Evolutionary conservation across 2,888 invertebrate genomes (phyloP).

Genomic region (Volucella zonaria): DNA sequence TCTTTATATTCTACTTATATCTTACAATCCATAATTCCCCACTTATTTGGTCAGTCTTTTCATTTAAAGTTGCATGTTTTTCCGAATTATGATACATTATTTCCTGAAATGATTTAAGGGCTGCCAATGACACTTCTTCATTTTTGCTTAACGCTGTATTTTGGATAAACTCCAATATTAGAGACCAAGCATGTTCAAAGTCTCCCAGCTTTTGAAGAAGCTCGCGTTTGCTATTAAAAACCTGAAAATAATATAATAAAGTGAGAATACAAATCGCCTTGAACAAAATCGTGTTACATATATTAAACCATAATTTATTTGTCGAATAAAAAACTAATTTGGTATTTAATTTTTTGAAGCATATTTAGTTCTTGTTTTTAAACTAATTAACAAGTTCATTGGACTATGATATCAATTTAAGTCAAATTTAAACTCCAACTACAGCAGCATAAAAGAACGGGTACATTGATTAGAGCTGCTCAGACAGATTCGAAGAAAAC

Average conservation of each 20-base stretch:
- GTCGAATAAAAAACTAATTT: no score
- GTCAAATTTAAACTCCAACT: no score
- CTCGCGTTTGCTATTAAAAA: slow-evolving; percentile 94
- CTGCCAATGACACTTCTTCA: slow-evolving; percentile 97
- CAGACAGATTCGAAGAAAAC: no score
- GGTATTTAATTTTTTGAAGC: no score
- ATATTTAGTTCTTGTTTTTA: no score
- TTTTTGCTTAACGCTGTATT: slow-evolving; percentile 95
- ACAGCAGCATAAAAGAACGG: no score
- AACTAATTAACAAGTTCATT: no score
- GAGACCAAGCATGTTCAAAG: slow-evolving; percentile 96
- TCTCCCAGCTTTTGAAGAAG: slow-evolving; percentile 93
- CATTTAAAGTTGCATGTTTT: slow-evolving; percentile 72
- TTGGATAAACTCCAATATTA: slow-evolving; percentile 96
- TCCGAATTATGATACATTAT: slow-evolving; percentile 88
- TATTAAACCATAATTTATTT: neutral
- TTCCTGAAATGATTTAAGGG: slow-evolving; percentile 98
- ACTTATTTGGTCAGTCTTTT: slow-evolving; percentile 79
- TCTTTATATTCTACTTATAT: slow-evolving; percentile 18
- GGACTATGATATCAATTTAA: no score
- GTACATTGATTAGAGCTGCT: no score
- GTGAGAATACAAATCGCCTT: neutral
- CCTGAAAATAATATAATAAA: slow-evolving; percentile 72
- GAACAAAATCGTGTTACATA: neutral
- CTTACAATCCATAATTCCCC: slow-evolving; percentile 88